A percentile compares a stretch with the other conserved stretches of the same genome.
phyloP scores from a whole-genome alignment of 1,140 invertebrate genomes.

The Dysdera silvatica region DNA sequence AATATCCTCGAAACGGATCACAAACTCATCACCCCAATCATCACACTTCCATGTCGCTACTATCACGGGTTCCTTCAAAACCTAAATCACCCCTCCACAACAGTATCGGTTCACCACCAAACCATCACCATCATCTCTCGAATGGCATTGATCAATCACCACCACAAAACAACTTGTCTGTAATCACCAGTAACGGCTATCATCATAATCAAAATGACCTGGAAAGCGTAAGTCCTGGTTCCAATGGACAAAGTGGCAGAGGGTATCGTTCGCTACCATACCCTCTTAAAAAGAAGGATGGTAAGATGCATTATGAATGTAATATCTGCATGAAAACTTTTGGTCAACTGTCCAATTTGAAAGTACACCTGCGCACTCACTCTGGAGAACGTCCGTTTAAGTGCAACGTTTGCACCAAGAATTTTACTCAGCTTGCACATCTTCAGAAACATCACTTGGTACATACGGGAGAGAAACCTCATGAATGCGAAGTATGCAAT shows the following conservation, averaged over 20 bases:
- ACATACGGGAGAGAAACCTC: constrained; percentile 97
- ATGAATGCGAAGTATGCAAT: constrained; percentile 93
- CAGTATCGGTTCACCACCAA: neutral
- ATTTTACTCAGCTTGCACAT: constrained; percentile 94
- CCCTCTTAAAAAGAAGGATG: constrained; percentile 92
- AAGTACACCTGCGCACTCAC: constrained; percentile 95
- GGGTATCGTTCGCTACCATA: constrained; percentile 89
- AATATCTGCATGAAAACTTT: constrained; percentile 98
- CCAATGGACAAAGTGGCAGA: constrained; percentile 49
- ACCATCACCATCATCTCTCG: constrained; percentile 16
- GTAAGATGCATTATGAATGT: constrained; percentile 99
- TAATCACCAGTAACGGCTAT: neutral
- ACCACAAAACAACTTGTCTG: neutral
- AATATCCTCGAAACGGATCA: constrained; percentile 4
- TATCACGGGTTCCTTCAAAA: constrained; percentile 12
- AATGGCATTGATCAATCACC: constrained; percentile 8
- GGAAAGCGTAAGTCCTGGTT: neutral
- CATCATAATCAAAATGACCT: constrained; percentile 1
- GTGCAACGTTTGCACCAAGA: constrained; percentile 85
- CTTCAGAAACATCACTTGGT: constrained; percentile 94
- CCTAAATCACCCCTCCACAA: constrained; percentile 8
- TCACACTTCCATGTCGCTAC: neutral
- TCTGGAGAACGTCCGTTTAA: constrained; percentile 95
- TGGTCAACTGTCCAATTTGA: constrained; percentile 94
- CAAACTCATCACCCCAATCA: constrained; percentile 15